Conservation (phyloP, 2,113 vertebrate species). For the Suncus etruscus region DNA sequence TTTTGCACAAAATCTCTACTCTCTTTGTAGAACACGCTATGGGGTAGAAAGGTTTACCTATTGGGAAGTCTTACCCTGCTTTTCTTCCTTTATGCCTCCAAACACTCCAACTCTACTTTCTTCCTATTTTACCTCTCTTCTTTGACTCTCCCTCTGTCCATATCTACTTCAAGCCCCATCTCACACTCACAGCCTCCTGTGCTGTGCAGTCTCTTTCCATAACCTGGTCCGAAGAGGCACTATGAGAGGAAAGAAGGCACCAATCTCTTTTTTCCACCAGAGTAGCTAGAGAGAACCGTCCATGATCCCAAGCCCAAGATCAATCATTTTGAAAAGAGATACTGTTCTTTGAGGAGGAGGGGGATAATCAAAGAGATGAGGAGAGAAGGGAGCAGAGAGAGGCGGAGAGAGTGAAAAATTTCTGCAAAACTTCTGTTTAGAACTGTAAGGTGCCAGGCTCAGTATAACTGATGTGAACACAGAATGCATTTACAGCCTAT, state of each 20-base stretch:
- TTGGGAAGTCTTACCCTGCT: background rate
- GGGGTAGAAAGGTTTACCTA: background rate
- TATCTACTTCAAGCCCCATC: background rate
- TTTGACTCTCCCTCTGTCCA: background rate
- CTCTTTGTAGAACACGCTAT: background rate
- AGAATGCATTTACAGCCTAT: conserved; percentile 9
- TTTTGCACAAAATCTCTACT: background rate
- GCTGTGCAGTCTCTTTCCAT: no score
- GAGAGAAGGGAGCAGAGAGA: no score
- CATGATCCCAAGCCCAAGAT: background rate
- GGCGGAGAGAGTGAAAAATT: background rate
- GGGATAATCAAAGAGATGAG: no score
- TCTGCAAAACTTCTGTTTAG: conserved; percentile 26
- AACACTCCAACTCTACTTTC: background rate
- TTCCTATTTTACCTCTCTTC: background rate
- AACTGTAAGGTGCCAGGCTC: background rate
- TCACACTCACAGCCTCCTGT: background rate
- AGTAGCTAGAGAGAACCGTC: background rate
- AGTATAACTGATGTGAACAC: background rate
- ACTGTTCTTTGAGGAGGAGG: background rate
- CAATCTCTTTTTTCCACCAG: background rate
- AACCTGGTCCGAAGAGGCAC: no score
- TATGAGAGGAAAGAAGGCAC: background rate
- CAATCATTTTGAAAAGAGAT: conserved; percentile 24
- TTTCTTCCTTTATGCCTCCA: background rate